phyloP scores from a whole-genome alignment of 1,140 invertebrate species.

The Sarcophaga bullata region DNA sequence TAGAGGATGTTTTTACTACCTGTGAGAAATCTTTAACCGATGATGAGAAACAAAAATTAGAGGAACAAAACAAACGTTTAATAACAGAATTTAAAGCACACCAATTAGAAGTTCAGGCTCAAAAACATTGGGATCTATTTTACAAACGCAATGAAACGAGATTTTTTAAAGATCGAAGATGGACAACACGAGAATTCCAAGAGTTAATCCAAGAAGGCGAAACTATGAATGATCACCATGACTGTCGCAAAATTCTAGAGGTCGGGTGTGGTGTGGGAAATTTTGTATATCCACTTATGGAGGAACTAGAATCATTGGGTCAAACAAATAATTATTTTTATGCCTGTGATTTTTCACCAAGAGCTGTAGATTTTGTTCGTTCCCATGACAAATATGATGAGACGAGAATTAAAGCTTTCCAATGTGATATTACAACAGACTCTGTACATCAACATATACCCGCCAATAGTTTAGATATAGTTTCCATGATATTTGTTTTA shows the following conservation, averaged over 20 bases:
- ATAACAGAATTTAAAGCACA: slow-evolving; percentile 81
- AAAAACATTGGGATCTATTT: slow-evolving; percentile 97
- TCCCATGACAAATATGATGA: slow-evolving; percentile 68
- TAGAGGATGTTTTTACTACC: slow-evolving; percentile 47
- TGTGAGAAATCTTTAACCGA: slow-evolving; percentile 66
- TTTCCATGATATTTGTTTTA: slow-evolving; percentile 95
- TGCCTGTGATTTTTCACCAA: slow-evolving; percentile 94
- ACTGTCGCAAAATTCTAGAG: slow-evolving; percentile 75
- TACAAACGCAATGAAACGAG: slow-evolving; percentile 92
- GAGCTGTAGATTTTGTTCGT: slow-evolving; percentile 90
- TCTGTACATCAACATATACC: slow-evolving; percentile 71
- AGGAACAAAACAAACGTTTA: slow-evolving; percentile 76
- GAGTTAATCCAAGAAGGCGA: slow-evolving; percentile 77
- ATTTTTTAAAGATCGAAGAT: slow-evolving; percentile 98
- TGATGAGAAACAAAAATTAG: slow-evolving; percentile 72
- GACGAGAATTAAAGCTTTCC: slow-evolving; percentile 78
- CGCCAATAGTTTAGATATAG: slow-evolving; percentile 77
- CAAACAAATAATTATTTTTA: slow-evolving; percentile 78
- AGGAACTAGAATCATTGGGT: slow-evolving; percentile 70
- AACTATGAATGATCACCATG: slow-evolving; percentile 48
- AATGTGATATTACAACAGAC: slow-evolving; percentile 75
- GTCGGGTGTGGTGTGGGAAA: slow-evolving; percentile 98
- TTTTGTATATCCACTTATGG: slow-evolving; percentile 91
- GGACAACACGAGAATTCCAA: slow-evolving; percentile 94
- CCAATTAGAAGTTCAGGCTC: slow-evolving; percentile 86